A percentile compares a stretch with the other conserved stretches of the same genome.
Conservation (phyloP, 1,140 invertebrate species). For the Chionoecetes opilio region DNA sequence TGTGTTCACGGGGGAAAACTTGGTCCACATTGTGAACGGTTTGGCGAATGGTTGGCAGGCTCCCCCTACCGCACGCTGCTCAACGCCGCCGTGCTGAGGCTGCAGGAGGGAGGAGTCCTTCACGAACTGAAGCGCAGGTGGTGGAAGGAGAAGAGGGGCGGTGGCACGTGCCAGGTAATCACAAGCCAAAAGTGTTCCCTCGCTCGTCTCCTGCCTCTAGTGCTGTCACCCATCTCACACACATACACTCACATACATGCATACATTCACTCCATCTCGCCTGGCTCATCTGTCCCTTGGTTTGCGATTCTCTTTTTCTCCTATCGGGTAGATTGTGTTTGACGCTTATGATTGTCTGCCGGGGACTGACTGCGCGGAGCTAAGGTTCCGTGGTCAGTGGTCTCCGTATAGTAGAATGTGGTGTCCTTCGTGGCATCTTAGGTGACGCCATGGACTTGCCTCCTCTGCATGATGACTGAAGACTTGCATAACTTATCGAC, state of each 20-base stretch:
- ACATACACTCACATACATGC: not conserved
- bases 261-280: not conserved
- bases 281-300: not conserved
- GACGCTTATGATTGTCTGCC: constrained; percentile 4
- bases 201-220: constrained; percentile 3
- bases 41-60: constrained; percentile 77
- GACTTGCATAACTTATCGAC: not conserved
- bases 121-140: constrained; percentile 84
- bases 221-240: too few relatives aligned
- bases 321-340: constrained; percentile 2
- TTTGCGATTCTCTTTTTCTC: not conserved
- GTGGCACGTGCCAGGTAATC: constrained; percentile 79
- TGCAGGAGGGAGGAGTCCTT: constrained; percentile 85
- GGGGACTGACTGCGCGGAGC: not conserved
- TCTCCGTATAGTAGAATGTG: constrained; percentile 39
- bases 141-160: constrained; percentile 83
- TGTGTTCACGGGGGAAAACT: not conserved
- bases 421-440: not conserved
- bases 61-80: constrained; percentile 85
- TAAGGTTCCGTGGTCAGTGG: not conserved
- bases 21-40: not conserved
- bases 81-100: constrained; percentile 84
- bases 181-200: constrained; percentile 4
- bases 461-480: constrained; percentile 48
- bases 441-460: not conserved